Conservation (phyloP, 2,888 invertebrate species). For the Spisula subtruncata region DNA sequence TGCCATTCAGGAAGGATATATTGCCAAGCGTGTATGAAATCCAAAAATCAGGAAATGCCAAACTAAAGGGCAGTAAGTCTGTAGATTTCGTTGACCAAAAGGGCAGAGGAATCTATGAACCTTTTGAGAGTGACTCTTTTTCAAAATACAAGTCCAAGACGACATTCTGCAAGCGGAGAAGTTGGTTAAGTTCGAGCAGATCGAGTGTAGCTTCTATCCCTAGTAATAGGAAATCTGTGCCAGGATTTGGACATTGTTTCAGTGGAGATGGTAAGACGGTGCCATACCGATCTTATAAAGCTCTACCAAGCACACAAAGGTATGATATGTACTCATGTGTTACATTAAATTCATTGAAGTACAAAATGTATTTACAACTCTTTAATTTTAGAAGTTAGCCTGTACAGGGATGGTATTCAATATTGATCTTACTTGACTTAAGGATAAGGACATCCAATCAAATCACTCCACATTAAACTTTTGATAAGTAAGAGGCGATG, state of each 20-base stretch:
- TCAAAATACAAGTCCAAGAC: slow-evolving; percentile 32
- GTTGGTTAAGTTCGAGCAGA: slow-evolving; percentile 37
- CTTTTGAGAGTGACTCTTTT: slow-evolving; percentile 5
- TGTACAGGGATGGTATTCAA: too few species aligned
- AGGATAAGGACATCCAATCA: too few species aligned
- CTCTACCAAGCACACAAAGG: slow-evolving; percentile 29
- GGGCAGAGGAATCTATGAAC: slow-evolving; percentile 18
- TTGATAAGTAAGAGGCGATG: too few species aligned
- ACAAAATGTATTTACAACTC: too few species aligned
- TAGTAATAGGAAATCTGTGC: slow-evolving; percentile 46
- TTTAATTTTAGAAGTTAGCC: too few species aligned
- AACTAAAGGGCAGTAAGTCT: slow-evolving; percentile 60
- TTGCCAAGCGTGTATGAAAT: background rate
- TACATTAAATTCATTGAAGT: too few species aligned
- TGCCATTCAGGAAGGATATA: slow-evolving; percentile 39
- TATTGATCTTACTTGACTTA: too few species aligned
- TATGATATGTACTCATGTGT: background rate
- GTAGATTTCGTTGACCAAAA: slow-evolving; percentile 63
- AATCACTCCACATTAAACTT: too few species aligned
- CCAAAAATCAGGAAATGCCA: background rate
- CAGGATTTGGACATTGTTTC: slow-evolving; percentile 67
- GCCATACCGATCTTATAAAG: slow-evolving; percentile 55
- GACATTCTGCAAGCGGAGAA: slow-evolving; percentile 33
- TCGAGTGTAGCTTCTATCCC: slow-evolving; percentile 39
- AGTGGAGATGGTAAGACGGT: slow-evolving; percentile 63